Conservation (phyloP, 1,140 invertebrate species). For the Drosophila kanapiae region DNA sequence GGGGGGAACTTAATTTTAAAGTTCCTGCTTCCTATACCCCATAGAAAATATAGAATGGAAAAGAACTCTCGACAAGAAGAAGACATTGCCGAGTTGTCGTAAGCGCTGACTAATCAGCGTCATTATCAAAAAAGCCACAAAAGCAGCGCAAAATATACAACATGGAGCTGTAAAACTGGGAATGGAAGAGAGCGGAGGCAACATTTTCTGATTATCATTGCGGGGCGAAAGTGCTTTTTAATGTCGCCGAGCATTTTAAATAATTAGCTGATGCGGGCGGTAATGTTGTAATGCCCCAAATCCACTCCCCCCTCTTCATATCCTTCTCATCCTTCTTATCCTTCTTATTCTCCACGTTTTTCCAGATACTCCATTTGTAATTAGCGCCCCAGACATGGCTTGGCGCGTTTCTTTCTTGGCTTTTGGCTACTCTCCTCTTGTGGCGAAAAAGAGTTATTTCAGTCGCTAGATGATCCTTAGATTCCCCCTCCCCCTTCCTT, state of each 20-base stretch:
- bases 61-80: conserved; percentile 13
- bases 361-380: conserved; percentile 44
- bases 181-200: neutral
- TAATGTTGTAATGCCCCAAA: conserved; percentile 26
- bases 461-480: neutral
- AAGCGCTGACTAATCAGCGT: conserved; percentile 79
- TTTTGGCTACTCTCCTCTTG: neutral
- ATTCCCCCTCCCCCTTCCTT: neutral
- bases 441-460: conserved; percentile 16
- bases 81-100: conserved; percentile 61
- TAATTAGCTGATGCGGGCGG: conserved; percentile 71
- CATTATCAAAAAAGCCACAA: conserved; percentile 78
- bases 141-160: conserved; percentile 44
- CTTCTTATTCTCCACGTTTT: too few relatives aligned
- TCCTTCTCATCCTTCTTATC: neutral
- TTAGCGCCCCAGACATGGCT: conserved; percentile 42
- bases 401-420: conserved; percentile 32
- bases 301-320: neutral
- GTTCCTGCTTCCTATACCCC: conserved; percentile 23
- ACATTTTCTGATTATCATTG: conserved; percentile 73
- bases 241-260: conserved; percentile 80
- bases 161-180: neutral
- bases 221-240: conserved; percentile 75
- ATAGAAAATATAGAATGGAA: conserved; percentile 1
- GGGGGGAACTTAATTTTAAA: conserved; percentile 42